Evolutionary conservation across 2,113 vertebrate species (phyloP), one percentile per base, ranked within the genome.

Genomic region (Lophius piscatorius): DNA sequence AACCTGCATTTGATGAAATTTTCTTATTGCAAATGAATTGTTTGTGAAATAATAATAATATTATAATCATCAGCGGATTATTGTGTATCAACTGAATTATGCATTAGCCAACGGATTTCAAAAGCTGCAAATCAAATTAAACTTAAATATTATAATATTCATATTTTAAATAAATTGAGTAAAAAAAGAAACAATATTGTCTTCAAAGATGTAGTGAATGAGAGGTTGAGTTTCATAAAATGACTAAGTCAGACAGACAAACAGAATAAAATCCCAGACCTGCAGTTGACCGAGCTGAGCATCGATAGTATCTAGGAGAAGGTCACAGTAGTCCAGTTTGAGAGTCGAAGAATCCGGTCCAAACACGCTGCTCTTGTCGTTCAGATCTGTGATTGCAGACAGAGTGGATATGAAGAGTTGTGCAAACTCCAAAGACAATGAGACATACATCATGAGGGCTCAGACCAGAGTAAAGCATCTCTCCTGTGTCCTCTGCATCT

Each of bases 251-350:
- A 38, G 35, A 18, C 28, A 36, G 6, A 45, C 14, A 16, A 42
- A 52, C 0, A 10, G 6, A 42, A 6, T 20, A 5, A 18, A 38
- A 16, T 36, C 14, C 34, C 64, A 69, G 46, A 92, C 91, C 89
- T 91, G 81, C 33, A 91, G 75, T 29, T 75, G 81, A 29, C 59
- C 74, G 4, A 91, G 87, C 36, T 50, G 68, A 36, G 70, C 70
- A 45, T 87, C 92, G 0, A 91, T 67, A 0, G 87, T 54, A 8
- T 91, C 89, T n/a, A 91, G 28, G 1, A 92, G 81, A 9, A 31
- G 51, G 23, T 91, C 88, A 20, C 76, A 77, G 46, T 55, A 70
- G 57, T 89, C 89, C 61, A 31, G 64, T 18, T 24, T 31, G 36
- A 59, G 41, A 29, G 40, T 42, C 1, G 55, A 11, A 21, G 17